Evolutionary conservation across 2,888 invertebrate genomes (phyloP).

Genomic region (Therioaphis trifolii): DNA sequence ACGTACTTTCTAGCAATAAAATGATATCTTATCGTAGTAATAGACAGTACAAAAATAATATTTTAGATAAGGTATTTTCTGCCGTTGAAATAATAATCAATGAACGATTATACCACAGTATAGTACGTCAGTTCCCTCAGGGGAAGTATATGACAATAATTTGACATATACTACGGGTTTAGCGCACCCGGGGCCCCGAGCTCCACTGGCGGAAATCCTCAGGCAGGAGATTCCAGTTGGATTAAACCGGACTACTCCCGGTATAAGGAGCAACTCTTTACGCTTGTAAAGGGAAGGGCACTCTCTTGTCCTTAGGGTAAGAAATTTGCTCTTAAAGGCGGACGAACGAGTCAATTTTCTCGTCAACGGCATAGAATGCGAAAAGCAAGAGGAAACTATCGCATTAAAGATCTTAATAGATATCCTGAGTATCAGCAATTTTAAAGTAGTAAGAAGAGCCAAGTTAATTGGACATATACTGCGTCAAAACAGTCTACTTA

Average conservation of each 20-base stretch:
- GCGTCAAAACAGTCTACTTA: too few relatives aligned
- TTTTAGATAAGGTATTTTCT: too few relatives aligned
- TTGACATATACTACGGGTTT: constrained; percentile 14
- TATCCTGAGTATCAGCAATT: constrained; percentile 28
- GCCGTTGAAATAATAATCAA: too few relatives aligned
- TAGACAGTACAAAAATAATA: too few relatives aligned
- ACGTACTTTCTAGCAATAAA: too few relatives aligned
- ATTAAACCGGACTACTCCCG: constrained; percentile 32
- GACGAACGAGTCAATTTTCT: not conserved
- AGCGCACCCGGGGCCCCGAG: constrained; percentile 12
- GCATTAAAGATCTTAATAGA: constrained; percentile 36
- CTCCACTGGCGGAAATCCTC: constrained; percentile 18
- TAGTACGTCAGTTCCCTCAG: constrained; percentile 11
- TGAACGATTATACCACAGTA: too few relatives aligned
- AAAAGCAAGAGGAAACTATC: constrained; percentile 40
- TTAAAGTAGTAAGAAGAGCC: too few relatives aligned
- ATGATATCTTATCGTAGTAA: too few relatives aligned
- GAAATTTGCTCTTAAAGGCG: constrained; percentile 33
- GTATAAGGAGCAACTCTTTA: constrained; percentile 28
- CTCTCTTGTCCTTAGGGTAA: constrained; percentile 29
- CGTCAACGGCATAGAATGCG: constrained; percentile 10
- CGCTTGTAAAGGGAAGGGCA: constrained; percentile 29
- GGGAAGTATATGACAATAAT: constrained; percentile 24
- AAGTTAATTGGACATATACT: too few relatives aligned
- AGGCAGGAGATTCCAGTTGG: too few relatives aligned